Evolutionary conservation across 2,113 vertebrate species (phyloP).

Genomic region (Rafetus swinhoei): DNA sequence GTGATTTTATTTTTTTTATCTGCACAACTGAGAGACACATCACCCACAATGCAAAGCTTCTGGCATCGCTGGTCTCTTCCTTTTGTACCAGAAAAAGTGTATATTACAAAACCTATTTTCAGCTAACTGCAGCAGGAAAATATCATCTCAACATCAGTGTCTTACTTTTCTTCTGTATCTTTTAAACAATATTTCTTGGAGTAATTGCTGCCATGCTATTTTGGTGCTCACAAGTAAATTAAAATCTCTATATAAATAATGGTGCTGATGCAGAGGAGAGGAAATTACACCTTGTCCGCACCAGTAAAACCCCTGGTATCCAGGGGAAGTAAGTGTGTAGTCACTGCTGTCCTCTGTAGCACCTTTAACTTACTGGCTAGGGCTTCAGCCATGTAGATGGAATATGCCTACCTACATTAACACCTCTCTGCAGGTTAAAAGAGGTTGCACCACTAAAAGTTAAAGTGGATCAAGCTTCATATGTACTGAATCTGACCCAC

Average conservation of each 20-base stretch:
- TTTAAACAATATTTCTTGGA: neutral
- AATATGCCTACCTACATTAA: neutral
- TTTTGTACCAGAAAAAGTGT: conserved; percentile 3
- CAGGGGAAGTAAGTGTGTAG: neutral
- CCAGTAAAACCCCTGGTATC: neutral
- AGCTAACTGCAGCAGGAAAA: neutral
- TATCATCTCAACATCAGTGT: neutral
- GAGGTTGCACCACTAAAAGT: neutral
- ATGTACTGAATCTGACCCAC: neutral
- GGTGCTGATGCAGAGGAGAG: neutral
- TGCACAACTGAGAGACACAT: neutral
- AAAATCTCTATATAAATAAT: neutral
- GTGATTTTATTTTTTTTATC: conserved; percentile 61
- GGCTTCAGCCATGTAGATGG: neutral
- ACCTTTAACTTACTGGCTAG: neutral
- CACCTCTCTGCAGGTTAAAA: neutral
- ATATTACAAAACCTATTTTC: neutral
- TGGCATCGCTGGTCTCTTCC: conserved; percentile 6
- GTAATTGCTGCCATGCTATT: neutral
- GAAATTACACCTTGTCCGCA: neutral
- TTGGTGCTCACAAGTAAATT: neutral
- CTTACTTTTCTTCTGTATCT: neutral
- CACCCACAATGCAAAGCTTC: conserved; percentile 34
- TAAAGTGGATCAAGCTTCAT: neutral
- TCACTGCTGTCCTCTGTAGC: neutral